These are phyloP conservation scores for Smithornis capensis DNA, from an alignment of 2,113 vertebrate genomes.

Conservation along the genomic window DNA sequence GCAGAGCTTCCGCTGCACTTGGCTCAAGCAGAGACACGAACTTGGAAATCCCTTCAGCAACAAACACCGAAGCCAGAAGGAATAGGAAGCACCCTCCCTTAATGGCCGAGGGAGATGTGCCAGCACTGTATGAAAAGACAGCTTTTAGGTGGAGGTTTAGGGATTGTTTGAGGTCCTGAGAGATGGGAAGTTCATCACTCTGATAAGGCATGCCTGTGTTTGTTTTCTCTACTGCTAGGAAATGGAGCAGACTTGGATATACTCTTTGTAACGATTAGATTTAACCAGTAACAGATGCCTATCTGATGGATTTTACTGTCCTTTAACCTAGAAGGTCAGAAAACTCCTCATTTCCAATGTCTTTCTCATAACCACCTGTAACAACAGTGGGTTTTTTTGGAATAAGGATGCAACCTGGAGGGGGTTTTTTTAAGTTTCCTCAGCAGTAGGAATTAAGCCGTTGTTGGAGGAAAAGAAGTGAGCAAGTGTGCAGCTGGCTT, in stretches of 20 bases:
- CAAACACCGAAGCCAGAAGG: neutral
- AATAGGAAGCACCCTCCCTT: neutral
- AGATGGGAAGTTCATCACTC: neutral
- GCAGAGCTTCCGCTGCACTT: neutral
- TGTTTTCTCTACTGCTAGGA: slow-evolving; percentile 36
- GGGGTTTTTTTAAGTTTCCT: neutral
- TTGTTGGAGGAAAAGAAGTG: neutral
- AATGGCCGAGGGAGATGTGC: neutral
- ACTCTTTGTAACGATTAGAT: neutral
- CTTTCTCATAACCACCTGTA: neutral
- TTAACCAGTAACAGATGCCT: neutral
- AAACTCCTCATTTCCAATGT: neutral
- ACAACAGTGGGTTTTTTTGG: neutral
- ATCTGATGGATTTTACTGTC: neutral
- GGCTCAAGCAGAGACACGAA: neutral
- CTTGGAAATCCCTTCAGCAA: neutral
- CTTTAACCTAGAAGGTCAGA: neutral
- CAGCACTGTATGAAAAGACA: neutral
- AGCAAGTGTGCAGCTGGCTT: neutral
- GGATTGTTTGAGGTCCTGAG: neutral
- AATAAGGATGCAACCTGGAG: neutral
- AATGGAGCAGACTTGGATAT: neutral
- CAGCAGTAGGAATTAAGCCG: neutral
- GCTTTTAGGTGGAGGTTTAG: neutral
- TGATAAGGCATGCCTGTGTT: neutral